Evolutionary conservation across 2,888 invertebrate genomes (phyloP), one percentile per base, ranked within the genome.

Genomic region (Tanaodytes sp.): DNA sequence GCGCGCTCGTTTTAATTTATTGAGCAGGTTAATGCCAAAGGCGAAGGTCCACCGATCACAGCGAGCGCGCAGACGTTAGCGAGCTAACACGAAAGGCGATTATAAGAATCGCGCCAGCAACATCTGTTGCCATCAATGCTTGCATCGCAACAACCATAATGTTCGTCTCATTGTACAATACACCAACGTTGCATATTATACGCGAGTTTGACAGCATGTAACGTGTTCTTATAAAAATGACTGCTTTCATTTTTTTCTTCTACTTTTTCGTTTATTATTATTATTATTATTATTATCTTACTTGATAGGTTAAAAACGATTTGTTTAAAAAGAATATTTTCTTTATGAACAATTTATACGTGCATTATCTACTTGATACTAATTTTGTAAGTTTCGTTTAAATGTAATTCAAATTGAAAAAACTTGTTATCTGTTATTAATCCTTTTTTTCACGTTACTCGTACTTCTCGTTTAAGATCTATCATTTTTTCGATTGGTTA

Each of bases 1-100:
- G n/a, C n/a, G n/a, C n/a, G n/a, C n/a, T 67, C 73, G 73, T 61
- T 68, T 79, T 76, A 79, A 79, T 79, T 77, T 78, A 79, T 78
- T 73, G 77, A 65, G 62, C 74, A 73, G 75, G 72, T 76, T 77
- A 78, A 77, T 68, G 71, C 61, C 71, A 54, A 59, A 66, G 70
- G 70, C 52, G 45, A 71, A 71, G 65, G 54, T 66, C 62, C 51
- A 59, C 46, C 33, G 71, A 62, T 59, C 55, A 63, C 61, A 64
- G 43, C 36, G 55, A 64, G 37, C 31, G 70, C 42, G 54, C 42
- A 39, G 51, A 64, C 59, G 64, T 67, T 64, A 62, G 59, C 49
- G 55, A 59, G 62, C 61, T 55, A 45, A 45, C 63, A 59, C 58
- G 69, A 74, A 72, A 76, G 76, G 76, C 78, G 74, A 74, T 73